Evolutionary conservation across 2,888 invertebrate genomes (phyloP), one percentile per base, ranked within the genome.

Genomic region (Drosophila pseudotalamancana): DNA sequence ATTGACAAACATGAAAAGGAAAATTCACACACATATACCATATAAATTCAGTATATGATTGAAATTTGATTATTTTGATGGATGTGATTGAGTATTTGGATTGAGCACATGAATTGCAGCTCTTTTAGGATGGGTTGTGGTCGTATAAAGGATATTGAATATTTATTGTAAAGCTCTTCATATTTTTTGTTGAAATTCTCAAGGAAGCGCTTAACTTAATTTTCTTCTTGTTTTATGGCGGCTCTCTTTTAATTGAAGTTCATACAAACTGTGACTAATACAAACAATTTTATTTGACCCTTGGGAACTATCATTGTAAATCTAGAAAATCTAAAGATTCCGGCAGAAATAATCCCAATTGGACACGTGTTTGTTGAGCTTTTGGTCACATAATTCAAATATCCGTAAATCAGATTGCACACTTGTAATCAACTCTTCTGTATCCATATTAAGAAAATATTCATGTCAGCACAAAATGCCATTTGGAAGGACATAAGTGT

Each of bases 1-100:
- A 77, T 80, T 84, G 87, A 63, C 87, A 84, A 66, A 87, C 64
- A 69, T 60, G 71, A 68, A 81, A 63, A 21, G 81, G 14, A 77
- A 61, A 65, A 31, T 21, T 19, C 6, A 34, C 18, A 42, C 48
- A 72, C 40, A 68, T 27, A 63, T 35, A 51, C 31, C 49, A 80
- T 62, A 74, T 74, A 66, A 78, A 77, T 57, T 72, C 64, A 62
- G 61, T 59, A 56, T 74, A 71, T 75, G 76, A 82, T 78, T 67
- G 76, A 79, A 82, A 82, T 74, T 78, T 75, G 82, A 74, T 74
- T 62, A 53, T 66, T 73, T 68, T 69, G 65, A 56, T 32, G 64
- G 54, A 75, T 75, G 40, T 48, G 12, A 14, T 55, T n/a, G 23
- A 43, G 56, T 42, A 55, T 75, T 75, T 70, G 31, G 25, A 45